Evolutionary conservation across 2,888 invertebrate species (phyloP).

Genomic region (Eutolmus rufibarbis): DNA sequence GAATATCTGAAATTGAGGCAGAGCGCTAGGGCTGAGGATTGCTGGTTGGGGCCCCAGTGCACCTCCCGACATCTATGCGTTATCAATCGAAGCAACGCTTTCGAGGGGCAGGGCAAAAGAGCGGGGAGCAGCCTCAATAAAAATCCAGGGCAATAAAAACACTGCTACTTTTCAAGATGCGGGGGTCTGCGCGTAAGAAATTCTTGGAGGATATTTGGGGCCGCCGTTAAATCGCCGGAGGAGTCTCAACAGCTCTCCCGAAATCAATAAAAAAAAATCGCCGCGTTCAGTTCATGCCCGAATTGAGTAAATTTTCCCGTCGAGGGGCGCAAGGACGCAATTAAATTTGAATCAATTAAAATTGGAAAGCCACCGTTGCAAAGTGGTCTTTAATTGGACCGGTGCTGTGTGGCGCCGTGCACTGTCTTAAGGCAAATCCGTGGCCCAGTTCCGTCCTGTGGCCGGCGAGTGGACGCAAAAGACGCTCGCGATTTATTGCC

Average conservation of each 20-base stretch:
- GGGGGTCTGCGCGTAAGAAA: no score
- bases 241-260: neutral
- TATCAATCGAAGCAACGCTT: neutral
- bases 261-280: no score
- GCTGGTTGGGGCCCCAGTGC: neutral
- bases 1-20: neutral
- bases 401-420: neutral
- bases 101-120: neutral
- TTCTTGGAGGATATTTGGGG: neutral
- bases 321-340: neutral
- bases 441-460: neutral
- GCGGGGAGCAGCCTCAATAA: neutral
- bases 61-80: conserved; percentile 24
- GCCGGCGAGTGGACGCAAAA: neutral
- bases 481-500: no score
- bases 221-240: neutral
- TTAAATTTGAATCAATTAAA: neutral
- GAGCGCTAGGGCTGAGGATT: neutral
- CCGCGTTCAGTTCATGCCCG: neutral
- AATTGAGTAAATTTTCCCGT: neutral
- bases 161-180: neutral
- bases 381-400: neutral
- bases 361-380: neutral
- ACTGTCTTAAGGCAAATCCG: neutral
- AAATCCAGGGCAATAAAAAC: neutral